Percentiles rank a stretch among this genome's conserved stretches.
Conservation (phyloP, 2,888 invertebrate species). For the Litoditis marina region DNA sequence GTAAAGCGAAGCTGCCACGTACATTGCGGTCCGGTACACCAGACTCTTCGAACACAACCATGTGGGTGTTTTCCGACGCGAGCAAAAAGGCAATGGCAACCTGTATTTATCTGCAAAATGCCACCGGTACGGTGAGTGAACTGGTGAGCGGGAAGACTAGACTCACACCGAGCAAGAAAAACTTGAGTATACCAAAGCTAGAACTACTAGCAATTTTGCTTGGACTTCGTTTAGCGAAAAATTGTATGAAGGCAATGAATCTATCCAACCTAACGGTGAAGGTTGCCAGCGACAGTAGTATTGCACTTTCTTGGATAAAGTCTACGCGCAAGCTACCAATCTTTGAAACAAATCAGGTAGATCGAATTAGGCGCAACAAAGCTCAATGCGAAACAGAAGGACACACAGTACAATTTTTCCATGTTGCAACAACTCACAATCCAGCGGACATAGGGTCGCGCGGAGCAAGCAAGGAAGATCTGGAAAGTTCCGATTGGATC, state of each 20-base stretch:
- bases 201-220: background rate
- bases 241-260: background rate
- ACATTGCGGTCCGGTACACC: background rate
- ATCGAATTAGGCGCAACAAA: background rate
- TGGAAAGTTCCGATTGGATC: background rate
- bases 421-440: background rate
- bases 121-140: background rate
- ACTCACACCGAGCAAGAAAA: background rate
- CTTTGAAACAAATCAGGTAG: background rate
- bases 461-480: background rate
- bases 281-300: background rate
- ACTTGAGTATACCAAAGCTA: background rate
- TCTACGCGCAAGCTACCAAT: background rate
- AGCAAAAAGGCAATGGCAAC: background rate
- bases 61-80: background rate
- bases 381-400: background rate
- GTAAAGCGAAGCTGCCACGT: too few species aligned
- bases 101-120: background rate
- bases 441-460: background rate
- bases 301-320: conserved; percentile 1
- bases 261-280: background rate
- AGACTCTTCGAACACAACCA: background rate
- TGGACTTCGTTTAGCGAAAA: background rate
- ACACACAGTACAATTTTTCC: background rate
- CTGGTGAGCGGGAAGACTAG: background rate